phyloP scores from a whole-genome alignment of 2,113 vertebrate genomes.

The Patagioenas fasciata region DNA sequence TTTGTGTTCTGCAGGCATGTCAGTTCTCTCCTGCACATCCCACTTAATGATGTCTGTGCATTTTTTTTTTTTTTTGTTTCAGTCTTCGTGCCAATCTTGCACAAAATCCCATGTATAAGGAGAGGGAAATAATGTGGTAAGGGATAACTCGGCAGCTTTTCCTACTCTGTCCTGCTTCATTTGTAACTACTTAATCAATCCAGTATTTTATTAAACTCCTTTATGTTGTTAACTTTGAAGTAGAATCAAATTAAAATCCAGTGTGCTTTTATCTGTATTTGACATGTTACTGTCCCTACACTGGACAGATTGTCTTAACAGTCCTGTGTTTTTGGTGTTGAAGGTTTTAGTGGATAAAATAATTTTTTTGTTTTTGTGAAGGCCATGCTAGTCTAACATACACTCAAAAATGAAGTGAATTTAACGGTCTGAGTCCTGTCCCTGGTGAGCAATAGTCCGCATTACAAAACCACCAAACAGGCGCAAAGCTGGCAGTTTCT shows the following conservation, averaged over 20 bases:
- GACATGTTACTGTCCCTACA: not conserved
- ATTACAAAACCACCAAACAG: not conserved
- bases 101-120: not conserved
- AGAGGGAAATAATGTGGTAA: not conserved
- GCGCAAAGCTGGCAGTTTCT: not conserved
- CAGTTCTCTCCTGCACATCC: not conserved
- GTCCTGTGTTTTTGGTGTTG: not conserved
- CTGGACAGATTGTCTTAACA: not conserved
- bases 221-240: not conserved
- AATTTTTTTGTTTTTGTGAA: not conserved
- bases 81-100: not conserved
- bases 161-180: not conserved
- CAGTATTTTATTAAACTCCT: not conserved
- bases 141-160: not conserved
- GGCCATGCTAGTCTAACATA: not conserved
- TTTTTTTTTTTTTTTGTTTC: no score
- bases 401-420: not conserved
- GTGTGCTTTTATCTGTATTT: not conserved
- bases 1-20: not conserved
- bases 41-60: not conserved
- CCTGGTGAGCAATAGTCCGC: not conserved
- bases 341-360: not conserved
- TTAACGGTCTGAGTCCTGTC: not conserved
- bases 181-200: not conserved
- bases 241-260: not conserved